These are phyloP conservation scores for Darevskia nairensis DNA, from an alignment of 2,797 vertebrate genomes.

Conservation along the genomic window DNA sequence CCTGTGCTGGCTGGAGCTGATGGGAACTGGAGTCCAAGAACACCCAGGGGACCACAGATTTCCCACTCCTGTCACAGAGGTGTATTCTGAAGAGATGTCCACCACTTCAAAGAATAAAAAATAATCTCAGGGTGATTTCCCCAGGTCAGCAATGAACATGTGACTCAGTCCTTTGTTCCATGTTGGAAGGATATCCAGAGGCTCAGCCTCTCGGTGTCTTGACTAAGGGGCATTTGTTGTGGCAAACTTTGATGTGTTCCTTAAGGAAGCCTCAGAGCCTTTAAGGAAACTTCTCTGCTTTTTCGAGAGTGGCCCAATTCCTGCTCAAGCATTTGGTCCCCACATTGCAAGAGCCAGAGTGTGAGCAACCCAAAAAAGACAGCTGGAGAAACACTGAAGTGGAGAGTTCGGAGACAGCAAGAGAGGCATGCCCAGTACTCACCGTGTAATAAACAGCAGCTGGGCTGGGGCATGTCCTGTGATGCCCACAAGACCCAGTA, in stretches of 20 bases:
- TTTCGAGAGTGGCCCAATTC: no score
- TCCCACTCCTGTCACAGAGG: no score
- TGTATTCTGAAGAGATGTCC: neutral
- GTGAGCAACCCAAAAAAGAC: neutral
- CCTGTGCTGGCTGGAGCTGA: no score
- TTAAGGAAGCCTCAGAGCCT: neutral
- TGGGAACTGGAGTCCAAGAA: no score
- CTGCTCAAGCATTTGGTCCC: neutral
- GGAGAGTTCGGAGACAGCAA: neutral
- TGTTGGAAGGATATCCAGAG: neutral
- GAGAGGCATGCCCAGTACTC: neutral
- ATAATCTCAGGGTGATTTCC: neutral
- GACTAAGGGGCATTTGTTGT: neutral
- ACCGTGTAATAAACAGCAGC: slow-evolving; percentile 7
- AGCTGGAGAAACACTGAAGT: neutral
- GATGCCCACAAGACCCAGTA: neutral
- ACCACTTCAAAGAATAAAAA: neutral
- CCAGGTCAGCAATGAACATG: neutral
- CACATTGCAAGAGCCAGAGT: neutral
- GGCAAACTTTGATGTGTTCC: neutral
- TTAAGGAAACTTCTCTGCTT: neutral
- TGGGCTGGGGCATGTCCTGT: slow-evolving; percentile 2
- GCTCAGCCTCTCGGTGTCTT: neutral
- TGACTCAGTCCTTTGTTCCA: neutral
- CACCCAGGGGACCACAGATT: no score